Base-by-base conservation (phyloP, 2,797 vertebrate species). In the Linurgus olivaceus region DNA sequence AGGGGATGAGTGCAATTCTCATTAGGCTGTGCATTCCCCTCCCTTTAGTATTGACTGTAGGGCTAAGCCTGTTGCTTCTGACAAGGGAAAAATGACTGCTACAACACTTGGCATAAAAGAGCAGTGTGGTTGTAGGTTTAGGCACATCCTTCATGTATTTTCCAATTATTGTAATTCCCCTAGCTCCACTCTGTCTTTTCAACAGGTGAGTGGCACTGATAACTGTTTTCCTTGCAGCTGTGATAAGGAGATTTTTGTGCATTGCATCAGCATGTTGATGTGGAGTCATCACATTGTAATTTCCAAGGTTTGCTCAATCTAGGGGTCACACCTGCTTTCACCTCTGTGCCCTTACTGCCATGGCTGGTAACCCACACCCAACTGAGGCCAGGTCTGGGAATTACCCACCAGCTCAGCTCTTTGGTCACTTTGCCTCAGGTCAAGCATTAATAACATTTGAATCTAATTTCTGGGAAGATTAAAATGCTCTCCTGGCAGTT, bases 1-100 rank as follows among this genome's bases (percentile, higher is more conserved):
- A 95, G 73, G 44, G 89, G 77, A 90, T 45, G 18, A 66, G 79
- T 87, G 14, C 74, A 84, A 31, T 95, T 95, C 87, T 95, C 73
- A 86, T 95, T 92, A 92, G 82, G 54, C 26, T 83, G 26, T 81
- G 17, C 90, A 4, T 95, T 95, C 65, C 45, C 54, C 40, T 84
- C 67, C 50, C 61, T 62, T 95, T 85, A 81, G 42, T 87, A 85
- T 47, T 94, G 75, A 91, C 76, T 0, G 0, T 63, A 54, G 73
- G 57, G 54, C 80, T 94, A 90, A 74, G 25, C 47, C 77, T 88
- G 45, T 89, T 66, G 23, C 83, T 93, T 95, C 67, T 35, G 86
- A 58, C 51, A 75, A 50, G 62, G 62, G 51, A 86, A 59, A 88
- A 72, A 68, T 80, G 44, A 38, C 58, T 81, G 7, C n/a, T 86